These are phyloP conservation scores for Panthera tigris DNA, from an alignment of 2,113 vertebrate species.

Conservation along the genomic window DNA sequence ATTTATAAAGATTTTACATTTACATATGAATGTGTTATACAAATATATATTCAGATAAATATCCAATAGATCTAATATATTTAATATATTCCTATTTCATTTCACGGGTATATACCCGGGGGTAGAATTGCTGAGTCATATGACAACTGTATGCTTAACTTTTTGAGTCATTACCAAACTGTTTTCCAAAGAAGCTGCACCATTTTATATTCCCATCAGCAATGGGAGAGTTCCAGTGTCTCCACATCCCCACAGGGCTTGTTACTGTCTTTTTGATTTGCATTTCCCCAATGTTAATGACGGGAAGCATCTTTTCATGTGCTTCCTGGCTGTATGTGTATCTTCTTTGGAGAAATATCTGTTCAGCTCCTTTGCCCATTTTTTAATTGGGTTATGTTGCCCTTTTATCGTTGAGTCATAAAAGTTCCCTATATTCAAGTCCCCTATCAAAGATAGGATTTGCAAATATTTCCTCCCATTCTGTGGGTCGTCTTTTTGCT, in stretches of 20 bases:
- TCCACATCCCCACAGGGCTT: background rate
- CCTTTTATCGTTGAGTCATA: background rate
- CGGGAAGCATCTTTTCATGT: background rate
- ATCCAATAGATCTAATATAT: background rate
- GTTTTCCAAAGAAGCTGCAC: background rate
- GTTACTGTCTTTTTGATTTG: background rate
- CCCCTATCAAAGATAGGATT: background rate
- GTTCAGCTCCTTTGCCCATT: background rate
- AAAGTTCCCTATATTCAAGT: background rate
- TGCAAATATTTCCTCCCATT: background rate
- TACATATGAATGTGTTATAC: background rate
- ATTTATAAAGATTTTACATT: background rate
- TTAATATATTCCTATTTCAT: background rate
- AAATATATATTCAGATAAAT: background rate
- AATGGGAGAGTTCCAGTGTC: background rate
- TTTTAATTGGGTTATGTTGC: background rate
- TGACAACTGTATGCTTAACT: background rate
- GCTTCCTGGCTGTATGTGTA: background rate
- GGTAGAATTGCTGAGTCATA: background rate
- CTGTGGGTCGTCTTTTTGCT: background rate
- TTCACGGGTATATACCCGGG: background rate
- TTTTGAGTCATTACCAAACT: background rate
- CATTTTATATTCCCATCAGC: background rate
- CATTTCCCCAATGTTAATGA: background rate
- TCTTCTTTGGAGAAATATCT: background rate